Conservation (phyloP, 2,797 vertebrate genomes). For the Tenualosa ilisha region DNA sequence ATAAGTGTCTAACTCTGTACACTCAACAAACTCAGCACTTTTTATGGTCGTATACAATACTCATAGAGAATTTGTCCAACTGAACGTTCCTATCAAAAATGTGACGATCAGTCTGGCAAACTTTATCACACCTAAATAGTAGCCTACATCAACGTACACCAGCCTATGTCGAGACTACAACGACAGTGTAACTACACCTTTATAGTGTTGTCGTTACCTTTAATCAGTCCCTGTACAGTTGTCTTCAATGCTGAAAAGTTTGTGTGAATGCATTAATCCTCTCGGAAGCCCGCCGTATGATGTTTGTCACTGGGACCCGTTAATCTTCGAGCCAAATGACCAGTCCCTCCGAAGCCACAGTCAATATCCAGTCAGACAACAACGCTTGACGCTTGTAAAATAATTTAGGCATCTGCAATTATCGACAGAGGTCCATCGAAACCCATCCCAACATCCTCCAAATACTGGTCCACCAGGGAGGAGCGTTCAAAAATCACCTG, state of each 20-base stretch:
- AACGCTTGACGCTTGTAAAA: background rate
- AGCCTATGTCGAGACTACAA: background rate
- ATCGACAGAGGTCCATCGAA: background rate
- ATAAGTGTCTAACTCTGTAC: too few relatives aligned
- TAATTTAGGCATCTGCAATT: background rate
- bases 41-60: background rate
- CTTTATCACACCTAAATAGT: background rate
- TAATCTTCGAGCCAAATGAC: background rate
- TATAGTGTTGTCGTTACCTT: background rate
- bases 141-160: background rate
- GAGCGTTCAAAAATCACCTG: conserved; percentile 56
- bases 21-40: background rate
- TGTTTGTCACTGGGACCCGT: conserved; percentile 17
- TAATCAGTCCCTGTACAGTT: background rate
- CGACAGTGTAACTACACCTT: background rate
- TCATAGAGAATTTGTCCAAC: background rate
- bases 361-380: background rate
- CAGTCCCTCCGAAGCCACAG: background rate
- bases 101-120: background rate
- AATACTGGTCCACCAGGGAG: conserved; percentile 51
- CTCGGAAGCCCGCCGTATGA: conserved; percentile 6
- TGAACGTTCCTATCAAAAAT: background rate
- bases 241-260: conserved; percentile 1
- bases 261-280: background rate
- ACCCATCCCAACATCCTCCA: conserved; percentile 50